Percentiles rank a stretch among this genome's conserved stretches.
Evolutionary conservation across 2,113 vertebrate species (phyloP).

Genomic region (Reinhardtius hippoglossoides): DNA sequence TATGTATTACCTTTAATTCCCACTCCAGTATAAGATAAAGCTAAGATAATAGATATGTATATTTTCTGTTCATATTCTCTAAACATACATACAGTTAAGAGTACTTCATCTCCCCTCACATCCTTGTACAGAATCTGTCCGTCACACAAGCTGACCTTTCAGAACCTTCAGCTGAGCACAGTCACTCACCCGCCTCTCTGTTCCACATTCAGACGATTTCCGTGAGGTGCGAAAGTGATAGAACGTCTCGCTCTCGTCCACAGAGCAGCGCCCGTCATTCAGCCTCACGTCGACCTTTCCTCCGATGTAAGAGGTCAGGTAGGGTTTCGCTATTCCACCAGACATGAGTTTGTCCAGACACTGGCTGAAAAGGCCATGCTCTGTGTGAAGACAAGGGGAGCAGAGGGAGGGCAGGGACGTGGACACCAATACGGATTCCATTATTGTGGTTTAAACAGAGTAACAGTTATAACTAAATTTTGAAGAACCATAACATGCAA

Average conservation of each 20-base stretch:
- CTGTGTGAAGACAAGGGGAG: slow-evolving; percentile 45
- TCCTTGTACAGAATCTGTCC: not conserved
- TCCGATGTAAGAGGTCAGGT: slow-evolving; percentile 55
- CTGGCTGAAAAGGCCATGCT: slow-evolving; percentile 74
- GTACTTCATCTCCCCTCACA: not conserved
- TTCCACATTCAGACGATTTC: slow-evolving; percentile 68
- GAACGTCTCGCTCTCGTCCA: slow-evolving; percentile 55
- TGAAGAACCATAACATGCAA: too few relatives aligned
- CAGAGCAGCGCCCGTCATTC: slow-evolving; percentile 71
- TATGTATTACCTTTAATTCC: too few relatives aligned
- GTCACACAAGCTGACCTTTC: not conserved
- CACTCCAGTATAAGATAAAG: too few relatives aligned
- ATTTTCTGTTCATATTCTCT: too few relatives aligned
- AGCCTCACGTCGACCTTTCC: slow-evolving; percentile 62
- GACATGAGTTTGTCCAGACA: slow-evolving; percentile 66
- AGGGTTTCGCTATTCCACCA: slow-evolving; percentile 75
- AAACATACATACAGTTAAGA: too few relatives aligned
- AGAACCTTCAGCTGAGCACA: not conserved
- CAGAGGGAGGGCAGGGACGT: not conserved
- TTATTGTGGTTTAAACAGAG: not conserved
- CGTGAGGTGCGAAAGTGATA: slow-evolving; percentile 59
- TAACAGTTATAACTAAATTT: too few relatives aligned
- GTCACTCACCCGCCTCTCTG: slow-evolving; percentile 60
- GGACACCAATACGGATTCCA: not conserved
- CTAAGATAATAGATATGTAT: too few relatives aligned